phyloP scores from a whole-genome alignment of 2,888 invertebrate species.

The Cheilosia urbana region DNA sequence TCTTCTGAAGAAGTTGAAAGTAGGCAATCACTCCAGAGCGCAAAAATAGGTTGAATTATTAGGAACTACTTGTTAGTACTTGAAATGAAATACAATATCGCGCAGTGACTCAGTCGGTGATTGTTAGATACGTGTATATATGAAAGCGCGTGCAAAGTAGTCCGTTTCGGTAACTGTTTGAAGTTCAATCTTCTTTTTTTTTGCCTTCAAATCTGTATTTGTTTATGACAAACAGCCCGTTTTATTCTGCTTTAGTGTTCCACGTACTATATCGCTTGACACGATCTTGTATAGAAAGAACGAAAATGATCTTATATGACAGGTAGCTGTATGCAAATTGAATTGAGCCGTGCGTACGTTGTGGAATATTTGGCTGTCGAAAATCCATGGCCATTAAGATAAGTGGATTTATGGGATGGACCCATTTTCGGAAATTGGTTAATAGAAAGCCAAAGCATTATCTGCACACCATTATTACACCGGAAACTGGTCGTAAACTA shows the following conservation, averaged over 20 bases:
- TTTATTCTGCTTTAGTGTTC: neutral
- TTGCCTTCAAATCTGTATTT: neutral
- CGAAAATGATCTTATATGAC: neutral
- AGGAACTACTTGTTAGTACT: constrained; percentile 14
- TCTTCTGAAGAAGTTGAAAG: constrained; percentile 18
- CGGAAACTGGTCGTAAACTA: constrained; percentile 20
- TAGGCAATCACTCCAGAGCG: constrained; percentile 24
- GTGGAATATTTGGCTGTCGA: no score
- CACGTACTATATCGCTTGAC: neutral
- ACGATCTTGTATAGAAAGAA: neutral
- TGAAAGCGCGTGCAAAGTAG: constrained; percentile 18
- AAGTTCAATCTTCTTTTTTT: neutral
- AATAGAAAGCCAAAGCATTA: constrained; percentile 4
- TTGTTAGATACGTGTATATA: neutral
- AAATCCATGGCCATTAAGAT: no score
- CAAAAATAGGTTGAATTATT: constrained; percentile 50
- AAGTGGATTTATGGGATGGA: no score
- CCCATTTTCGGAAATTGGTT: neutral
- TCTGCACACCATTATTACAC: constrained; percentile 13
- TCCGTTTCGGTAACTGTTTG: constrained; percentile 14
- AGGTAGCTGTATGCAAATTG: neutral
- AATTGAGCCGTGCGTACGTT: no score
- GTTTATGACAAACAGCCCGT: constrained; percentile 8
- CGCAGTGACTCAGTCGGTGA: constrained; percentile 31
- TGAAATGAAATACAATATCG: constrained; percentile 9